phyloP scores from a whole-genome alignment of 2,113 vertebrate genomes.

The Acanthochromis polyacanthus region DNA sequence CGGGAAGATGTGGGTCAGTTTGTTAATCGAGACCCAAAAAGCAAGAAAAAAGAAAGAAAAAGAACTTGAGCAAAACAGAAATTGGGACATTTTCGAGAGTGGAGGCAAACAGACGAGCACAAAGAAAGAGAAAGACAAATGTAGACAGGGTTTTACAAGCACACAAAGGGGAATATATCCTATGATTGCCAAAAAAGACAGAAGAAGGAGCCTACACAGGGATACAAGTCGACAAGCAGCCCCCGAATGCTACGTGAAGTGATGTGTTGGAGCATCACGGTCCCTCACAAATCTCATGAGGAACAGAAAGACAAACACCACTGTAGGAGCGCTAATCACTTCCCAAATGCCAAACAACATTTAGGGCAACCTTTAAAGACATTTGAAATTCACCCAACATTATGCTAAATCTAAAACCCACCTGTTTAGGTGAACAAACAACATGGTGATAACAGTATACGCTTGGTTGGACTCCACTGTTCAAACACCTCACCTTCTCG shows the following conservation, averaged over 20 bases:
- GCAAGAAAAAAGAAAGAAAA: neutral
- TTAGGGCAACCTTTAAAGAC: slow-evolving; percentile 23
- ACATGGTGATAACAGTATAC: slow-evolving; percentile 6
- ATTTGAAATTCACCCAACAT: slow-evolving; percentile 16
- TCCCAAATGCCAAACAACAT: slow-evolving; percentile 26
- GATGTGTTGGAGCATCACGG: slow-evolving; percentile 38
- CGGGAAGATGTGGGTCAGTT: slow-evolving; percentile 19
- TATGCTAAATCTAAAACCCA: slow-evolving; percentile 36
- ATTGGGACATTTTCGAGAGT: too few species aligned
- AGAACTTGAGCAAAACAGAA: neutral
- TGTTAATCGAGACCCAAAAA: neutral
- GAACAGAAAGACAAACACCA: slow-evolving; percentile 23
- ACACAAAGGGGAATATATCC: slow-evolving; percentile 14
- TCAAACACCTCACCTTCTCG: slow-evolving; percentile 25
- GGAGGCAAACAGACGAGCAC: slow-evolving; percentile 16
- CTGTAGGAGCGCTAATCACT: slow-evolving; percentile 25
- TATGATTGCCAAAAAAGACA: slow-evolving; percentile 27
- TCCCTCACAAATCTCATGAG: slow-evolving; percentile 23
- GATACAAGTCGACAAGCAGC: slow-evolving; percentile 16
- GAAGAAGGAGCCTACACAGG: slow-evolving; percentile 6
- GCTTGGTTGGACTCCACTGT: slow-evolving; percentile 12
- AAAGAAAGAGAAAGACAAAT: slow-evolving; percentile 1
- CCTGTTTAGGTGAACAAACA: slow-evolving; percentile 50
- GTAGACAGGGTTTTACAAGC: neutral
- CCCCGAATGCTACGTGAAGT: slow-evolving; percentile 17